Percentiles rank a stretch among this genome's conserved stretches.
Evolutionary conservation across 2,888 invertebrate genomes (phyloP).

Genomic region (Scrobipalpa atriplicella): DNA sequence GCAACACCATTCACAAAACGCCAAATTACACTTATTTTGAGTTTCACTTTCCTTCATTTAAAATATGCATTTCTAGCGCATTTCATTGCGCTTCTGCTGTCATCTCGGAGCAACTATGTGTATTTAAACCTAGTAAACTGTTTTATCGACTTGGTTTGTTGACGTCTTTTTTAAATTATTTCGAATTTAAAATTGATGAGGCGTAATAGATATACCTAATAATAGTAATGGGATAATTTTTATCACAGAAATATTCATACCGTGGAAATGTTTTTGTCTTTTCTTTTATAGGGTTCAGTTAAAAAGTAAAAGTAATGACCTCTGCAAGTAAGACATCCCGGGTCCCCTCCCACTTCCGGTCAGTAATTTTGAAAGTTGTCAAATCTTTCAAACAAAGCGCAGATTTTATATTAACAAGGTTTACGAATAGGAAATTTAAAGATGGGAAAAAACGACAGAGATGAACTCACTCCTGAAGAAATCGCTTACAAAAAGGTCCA

Average conservation of each 20-base stretch:
- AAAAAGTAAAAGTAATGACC: too few relatives aligned
- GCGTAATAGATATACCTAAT: background rate
- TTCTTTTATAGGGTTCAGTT: too few relatives aligned
- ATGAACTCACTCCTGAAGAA: background rate
- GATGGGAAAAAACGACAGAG: background rate
- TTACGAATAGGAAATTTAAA: background rate
- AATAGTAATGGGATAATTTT: too few relatives aligned
- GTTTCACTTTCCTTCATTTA: too few relatives aligned
- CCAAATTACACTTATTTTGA: constrained; percentile 59
- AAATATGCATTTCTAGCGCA: constrained; percentile 58
- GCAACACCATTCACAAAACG: constrained; percentile 50
- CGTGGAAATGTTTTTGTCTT: too few relatives aligned
- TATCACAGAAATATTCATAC: too few relatives aligned
- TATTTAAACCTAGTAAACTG: constrained; percentile 34
- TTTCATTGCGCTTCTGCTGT: constrained; percentile 51
- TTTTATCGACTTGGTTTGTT: constrained; percentile 41
- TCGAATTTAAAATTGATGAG: background rate
- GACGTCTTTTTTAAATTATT: background rate
- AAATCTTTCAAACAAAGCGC: background rate
- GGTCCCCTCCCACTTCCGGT: too few relatives aligned
- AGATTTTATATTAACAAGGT: background rate
- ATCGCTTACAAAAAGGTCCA: background rate
- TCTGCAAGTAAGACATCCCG: too few relatives aligned
- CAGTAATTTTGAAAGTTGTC: constrained; percentile 3
- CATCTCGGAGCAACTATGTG: constrained; percentile 50